These are phyloP conservation scores for Trichopoda pennipes DNA, from an alignment of 2,888 invertebrate genomes.

Conservation along the genomic window DNA sequence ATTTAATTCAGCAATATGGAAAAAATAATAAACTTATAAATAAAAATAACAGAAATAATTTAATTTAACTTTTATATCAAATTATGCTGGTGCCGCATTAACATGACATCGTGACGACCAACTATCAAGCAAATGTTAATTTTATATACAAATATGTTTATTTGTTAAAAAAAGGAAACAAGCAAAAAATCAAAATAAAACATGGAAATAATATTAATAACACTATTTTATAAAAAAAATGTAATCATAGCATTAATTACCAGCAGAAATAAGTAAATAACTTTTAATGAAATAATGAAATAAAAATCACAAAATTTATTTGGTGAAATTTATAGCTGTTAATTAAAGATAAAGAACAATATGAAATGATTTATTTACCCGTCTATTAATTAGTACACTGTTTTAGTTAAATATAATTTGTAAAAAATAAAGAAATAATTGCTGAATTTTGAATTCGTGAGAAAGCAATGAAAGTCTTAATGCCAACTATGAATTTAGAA, in stretches of 20 bases:
- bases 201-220: not conserved
- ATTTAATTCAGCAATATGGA: not conserved
- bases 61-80: constrained; percentile 36
- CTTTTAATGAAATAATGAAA: constrained; percentile 21
- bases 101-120: constrained; percentile 10
- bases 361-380: too few species aligned
- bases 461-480: too few species aligned
- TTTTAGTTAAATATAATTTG: not conserved
- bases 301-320: constrained; percentile 25
- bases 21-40: not conserved
- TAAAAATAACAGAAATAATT: not conserved
- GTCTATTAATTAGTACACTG: not conserved
- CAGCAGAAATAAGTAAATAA: constrained; percentile 29
- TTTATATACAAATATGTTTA: not conserved
- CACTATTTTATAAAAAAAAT: not conserved
- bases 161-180: not conserved
- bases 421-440: not conserved
- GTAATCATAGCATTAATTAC: constrained; percentile 24
- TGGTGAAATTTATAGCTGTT: constrained; percentile 6
- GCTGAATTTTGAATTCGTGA: too few species aligned
- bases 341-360: not conserved
- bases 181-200: not conserved
- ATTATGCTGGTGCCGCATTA: not conserved
- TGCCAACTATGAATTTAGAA: too few species aligned
- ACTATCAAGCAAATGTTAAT: constrained; percentile 32